phyloP scores from a whole-genome alignment of 2,113 vertebrate genomes.

The Hylia prasina region DNA sequence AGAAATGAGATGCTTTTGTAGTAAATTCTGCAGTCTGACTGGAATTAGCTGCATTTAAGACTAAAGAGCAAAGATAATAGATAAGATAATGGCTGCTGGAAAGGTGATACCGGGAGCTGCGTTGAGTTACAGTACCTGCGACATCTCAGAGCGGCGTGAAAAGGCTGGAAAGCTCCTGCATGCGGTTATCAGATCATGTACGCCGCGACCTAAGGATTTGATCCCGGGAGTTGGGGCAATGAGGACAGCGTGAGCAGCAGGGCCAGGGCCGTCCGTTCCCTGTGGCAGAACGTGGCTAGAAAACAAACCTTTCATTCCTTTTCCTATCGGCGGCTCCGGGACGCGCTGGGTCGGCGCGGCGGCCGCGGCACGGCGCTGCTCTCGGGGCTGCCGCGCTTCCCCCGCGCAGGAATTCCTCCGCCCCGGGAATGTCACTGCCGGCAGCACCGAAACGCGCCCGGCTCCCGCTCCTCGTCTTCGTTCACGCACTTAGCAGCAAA shows the following conservation, averaged over 20 bases:
- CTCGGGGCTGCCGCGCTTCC: not conserved
- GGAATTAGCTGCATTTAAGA: constrained; percentile 12
- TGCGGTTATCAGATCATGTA: not conserved
- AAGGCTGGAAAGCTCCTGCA: not conserved
- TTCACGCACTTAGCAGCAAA: not conserved
- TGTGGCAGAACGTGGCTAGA: not conserved
- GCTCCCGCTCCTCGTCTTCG: not conserved
- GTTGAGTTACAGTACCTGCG: not conserved
- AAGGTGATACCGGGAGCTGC: constrained; percentile 5
- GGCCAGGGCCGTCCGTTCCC: not conserved
- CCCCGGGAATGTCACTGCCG: not conserved
- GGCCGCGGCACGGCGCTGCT: not conserved
- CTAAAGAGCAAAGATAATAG: constrained; percentile 26
- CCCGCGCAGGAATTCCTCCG: not conserved
- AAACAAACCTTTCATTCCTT: not conserved
- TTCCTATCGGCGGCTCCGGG: not conserved
- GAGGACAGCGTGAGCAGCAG: not conserved
- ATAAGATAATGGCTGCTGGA: constrained; percentile 1
- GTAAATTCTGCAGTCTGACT: not conserved
- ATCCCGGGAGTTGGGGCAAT: not conserved
- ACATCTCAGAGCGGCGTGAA: not conserved
- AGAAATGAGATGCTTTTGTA: constrained; percentile 29
- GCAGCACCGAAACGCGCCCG: not conserved
- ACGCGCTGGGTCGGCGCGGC: no score
- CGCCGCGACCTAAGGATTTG: not conserved